A percentile compares a stretch with the other conserved stretches of the same genome.
Evolutionary conservation across 2,797 vertebrate genomes (phyloP).

Genomic region (Phaenicophaeus curvirostris): DNA sequence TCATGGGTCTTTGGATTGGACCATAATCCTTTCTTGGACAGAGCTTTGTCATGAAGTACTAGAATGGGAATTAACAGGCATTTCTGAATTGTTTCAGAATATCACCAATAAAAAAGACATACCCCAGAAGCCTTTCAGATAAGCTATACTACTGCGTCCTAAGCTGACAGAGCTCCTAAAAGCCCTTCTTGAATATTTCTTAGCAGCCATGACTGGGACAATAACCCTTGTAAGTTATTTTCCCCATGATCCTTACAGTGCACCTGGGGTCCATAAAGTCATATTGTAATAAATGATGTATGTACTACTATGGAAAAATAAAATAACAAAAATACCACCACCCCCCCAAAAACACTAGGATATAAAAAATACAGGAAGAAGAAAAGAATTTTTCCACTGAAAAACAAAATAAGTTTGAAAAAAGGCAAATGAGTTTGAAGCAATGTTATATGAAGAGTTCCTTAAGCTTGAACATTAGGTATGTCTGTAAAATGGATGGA

Average conservation of each 20-base stretch:
- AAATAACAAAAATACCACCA: neutral
- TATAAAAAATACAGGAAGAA: neutral
- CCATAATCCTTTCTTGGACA: neutral
- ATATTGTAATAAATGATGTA: neutral
- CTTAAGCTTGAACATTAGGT: neutral
- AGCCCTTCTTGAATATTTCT: neutral
- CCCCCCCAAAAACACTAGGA: rapidly evolving
- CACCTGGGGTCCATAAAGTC: neutral
- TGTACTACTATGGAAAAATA: neutral
- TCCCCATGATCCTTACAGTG: neutral
- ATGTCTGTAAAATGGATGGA: neutral
- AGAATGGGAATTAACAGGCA: neutral
- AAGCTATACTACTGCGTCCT: neutral
- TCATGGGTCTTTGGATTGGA: neutral
- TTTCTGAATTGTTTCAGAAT: constrained; percentile 1
- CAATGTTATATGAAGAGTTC: rapidly evolving
- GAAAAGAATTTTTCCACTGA: neutral
- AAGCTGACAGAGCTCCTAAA: neutral
- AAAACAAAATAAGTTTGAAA: neutral
- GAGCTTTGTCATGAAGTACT: neutral
- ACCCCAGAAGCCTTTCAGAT: neutral
- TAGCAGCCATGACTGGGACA: neutral
- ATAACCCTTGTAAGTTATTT: constrained; percentile 22
- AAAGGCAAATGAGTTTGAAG: neutral
- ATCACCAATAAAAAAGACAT: constrained; percentile 22